Percentiles rank a stretch among this genome's conserved stretches.
phyloP scores from a whole-genome alignment of 2,113 vertebrate species.

The Scartelaos histophorus region DNA sequence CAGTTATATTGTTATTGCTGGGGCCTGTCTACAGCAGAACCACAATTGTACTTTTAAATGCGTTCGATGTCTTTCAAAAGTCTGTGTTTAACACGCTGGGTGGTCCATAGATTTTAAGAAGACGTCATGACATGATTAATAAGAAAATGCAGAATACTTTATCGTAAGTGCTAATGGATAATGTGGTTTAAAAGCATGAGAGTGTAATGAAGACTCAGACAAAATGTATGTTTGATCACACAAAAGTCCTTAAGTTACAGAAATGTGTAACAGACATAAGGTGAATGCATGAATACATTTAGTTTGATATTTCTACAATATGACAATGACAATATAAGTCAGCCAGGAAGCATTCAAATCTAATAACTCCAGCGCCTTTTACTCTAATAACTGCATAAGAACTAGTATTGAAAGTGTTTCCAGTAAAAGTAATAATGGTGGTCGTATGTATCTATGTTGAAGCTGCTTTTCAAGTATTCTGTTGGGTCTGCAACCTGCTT shows the following conservation, averaged over 20 bases:
- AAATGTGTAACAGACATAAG: background rate
- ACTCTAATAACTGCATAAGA: background rate
- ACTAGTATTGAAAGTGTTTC: background rate
- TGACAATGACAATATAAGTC: constrained; percentile 7
- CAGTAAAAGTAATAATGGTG: background rate
- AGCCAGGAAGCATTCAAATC: background rate
- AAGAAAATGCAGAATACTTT: constrained; percentile 35
- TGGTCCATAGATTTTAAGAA: constrained; percentile 45
- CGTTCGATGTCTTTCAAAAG: constrained; percentile 20
- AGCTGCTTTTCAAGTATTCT: too few relatives aligned
- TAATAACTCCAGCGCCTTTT: background rate
- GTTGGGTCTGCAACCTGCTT: too few relatives aligned
- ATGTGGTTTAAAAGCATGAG: constrained; percentile 33
- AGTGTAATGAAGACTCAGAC: constrained; percentile 22
- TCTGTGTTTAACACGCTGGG: constrained; percentile 48
- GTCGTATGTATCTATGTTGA: background rate
- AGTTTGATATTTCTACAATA: background rate
- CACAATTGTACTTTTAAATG: constrained; percentile 29
- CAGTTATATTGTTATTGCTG: constrained; percentile 51
- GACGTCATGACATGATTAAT: constrained; percentile 27
- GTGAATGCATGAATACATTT: constrained; percentile 2
- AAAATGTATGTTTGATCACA: constrained; percentile 19
- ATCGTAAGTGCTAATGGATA: constrained; percentile 27
- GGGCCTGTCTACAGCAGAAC: constrained; percentile 35
- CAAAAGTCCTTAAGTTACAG: constrained; percentile 23